Base-by-base conservation (phyloP, 2,797 vertebrate species). In the Setipinna tenuifilis region DNA sequence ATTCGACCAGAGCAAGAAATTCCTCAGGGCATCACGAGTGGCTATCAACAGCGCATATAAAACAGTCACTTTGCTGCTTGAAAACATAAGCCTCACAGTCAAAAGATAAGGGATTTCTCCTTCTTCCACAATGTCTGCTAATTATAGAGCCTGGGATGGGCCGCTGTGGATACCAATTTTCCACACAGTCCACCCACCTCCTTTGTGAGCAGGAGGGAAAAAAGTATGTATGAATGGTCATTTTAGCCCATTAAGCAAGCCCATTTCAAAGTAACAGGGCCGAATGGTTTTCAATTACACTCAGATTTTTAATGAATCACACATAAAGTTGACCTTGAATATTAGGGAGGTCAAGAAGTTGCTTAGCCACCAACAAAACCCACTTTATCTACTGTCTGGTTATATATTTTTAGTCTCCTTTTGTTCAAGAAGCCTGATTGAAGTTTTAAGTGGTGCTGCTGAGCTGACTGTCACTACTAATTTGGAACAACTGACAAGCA, bases 181-280 rank as follows among this genome's bases (percentile, higher is more conserved):
- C 17, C 31, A 75, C 65, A 71, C 68, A 78, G 71, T 78, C 71
- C 71, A 78, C 71, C 71, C 71, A 44, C 35, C 6, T 44, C 35
- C 17, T 78, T 78, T 78, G 71, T 78, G 71, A 78, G 35, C 71
- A 21, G 35, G 68, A 35, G 50, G 46, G 62, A 35, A 19, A 44
- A 78, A 44, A 44, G 35, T 78, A 44, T 19, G 35, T 78, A 78
- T 44, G 71, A 78, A 44, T 78, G 71, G 71, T 78, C 71, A 78
- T 78, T 21, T 78, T 78, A 78, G 17, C 17, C 71, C 31, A 75
- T 75, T 41, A 75, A 41, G 68, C 31, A 41, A 31, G 31, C 68
- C 68, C 31, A 75, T 75, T 75, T 75, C 68, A 75, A 75, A 75
- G 68, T 75, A 75, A 75, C 68, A 75, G 68, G 68, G 68, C 68